Base-by-base conservation (phyloP, 2,797 vertebrate genomes). In the Brotula barbata region DNA sequence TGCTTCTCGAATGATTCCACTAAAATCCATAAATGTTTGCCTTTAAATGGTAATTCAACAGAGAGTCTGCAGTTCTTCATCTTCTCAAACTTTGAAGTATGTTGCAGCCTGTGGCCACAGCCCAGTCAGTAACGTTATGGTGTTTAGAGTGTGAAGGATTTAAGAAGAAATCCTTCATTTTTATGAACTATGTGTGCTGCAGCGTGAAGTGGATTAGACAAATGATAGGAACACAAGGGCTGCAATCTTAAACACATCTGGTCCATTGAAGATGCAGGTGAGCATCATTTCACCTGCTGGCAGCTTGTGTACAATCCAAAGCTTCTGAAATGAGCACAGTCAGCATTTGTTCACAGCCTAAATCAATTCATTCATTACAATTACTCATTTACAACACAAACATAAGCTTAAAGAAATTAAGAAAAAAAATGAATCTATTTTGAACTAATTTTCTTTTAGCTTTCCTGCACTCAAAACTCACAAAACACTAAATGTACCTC, bases 381-480 rank as follows among this genome's bases (percentile, higher is more conserved):
- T 39, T 17, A 48, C 2, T 37, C 33, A 59, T 40, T 56, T 22
- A 9, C 7, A 71, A 43, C 11, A 44, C 13, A 13, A 41, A 44
- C 31, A 43, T 21, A 49, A 28, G 25, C 25, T 8, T 51, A 43
- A 19, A 16, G 12, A 64, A 75, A 59, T 58, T 46, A 58, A 68
- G 62, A 74, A 46, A 51, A n/a, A 6, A 61, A 61, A 5, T 49
- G 8, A 64, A 54, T 42, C 22, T 13, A 9, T 54, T 50, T 59
- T 1, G 28, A 1, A 19, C 17, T 25, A 28, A 21, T 47, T 37
- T 41, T 42, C 31, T 33, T 15, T 67, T 55, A 2, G 2, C 3
- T 43, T 49, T 33, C 39, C 23, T 21, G 2, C 19, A 64, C 20
- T 31, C 11, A 39, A 50, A 14, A 10, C 20, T 20, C n/a, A 36